phyloP scores from a whole-genome alignment of 2,113 vertebrate species.

The Anoura caudifer region DNA sequence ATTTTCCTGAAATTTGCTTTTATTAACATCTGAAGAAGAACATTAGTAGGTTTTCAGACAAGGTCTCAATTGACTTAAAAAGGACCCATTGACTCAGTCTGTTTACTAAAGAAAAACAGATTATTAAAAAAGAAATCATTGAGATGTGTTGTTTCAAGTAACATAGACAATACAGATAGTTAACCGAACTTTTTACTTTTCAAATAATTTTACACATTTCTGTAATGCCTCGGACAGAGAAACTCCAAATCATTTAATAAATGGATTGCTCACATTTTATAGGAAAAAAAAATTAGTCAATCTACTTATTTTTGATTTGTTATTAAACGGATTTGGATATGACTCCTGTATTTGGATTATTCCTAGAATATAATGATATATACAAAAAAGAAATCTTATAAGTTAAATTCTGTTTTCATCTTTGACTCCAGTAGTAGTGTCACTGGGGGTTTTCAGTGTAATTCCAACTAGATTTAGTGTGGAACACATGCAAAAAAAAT shows the following conservation, averaged over 20 bases:
- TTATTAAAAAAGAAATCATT: constrained; percentile 3
- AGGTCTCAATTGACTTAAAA: background rate
- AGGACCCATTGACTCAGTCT: background rate
- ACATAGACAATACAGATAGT: background rate
- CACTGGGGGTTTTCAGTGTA: background rate
- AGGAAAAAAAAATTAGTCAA: background rate
- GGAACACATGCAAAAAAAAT: background rate
- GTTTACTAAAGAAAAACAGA: background rate
- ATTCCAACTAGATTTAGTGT: background rate
- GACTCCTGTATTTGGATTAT: background rate
- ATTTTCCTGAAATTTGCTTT: background rate
- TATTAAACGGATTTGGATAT: background rate
- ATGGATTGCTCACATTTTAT: background rate
- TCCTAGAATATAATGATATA: background rate
- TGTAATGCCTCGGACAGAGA: background rate
- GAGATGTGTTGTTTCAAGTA: background rate
- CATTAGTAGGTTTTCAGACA: background rate
- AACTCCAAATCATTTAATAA: background rate
- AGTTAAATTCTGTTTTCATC: background rate
- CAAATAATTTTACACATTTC: background rate
- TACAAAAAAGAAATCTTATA: background rate
- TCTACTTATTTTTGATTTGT: background rate
- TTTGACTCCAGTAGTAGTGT: background rate
- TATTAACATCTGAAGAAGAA: background rate
- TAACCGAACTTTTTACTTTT: background rate